Conservation (phyloP, 2,113 vertebrate species). For the Sminthopsis crassicaudata region DNA sequence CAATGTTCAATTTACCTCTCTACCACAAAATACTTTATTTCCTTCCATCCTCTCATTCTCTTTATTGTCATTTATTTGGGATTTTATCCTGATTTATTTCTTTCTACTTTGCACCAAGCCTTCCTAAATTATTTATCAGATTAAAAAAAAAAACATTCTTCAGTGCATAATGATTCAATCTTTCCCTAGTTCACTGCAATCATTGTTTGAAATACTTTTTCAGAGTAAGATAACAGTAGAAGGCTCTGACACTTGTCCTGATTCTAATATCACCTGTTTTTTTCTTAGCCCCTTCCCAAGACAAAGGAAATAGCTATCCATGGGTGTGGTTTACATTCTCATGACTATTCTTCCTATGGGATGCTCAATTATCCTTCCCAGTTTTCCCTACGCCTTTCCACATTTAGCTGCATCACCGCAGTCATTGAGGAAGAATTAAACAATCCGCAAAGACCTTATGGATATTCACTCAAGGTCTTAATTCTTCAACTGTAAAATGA, state of each 20-base stretch:
- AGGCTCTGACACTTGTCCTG: no score
- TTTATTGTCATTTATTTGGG: not conserved
- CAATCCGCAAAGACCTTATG: not conserved
- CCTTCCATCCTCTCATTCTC: no score
- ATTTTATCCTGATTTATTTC: slow-evolving; percentile 5
- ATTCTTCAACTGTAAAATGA: not conserved
- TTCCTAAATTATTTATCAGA: slow-evolving; percentile 28
- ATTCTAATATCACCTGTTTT: not conserved
- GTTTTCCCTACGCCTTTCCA: not conserved
- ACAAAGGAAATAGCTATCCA: not conserved
- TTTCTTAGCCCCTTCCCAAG: not conserved
- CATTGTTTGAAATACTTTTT: slow-evolving; percentile 14
- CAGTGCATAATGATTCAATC: not conserved
- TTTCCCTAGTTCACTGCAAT: not conserved
- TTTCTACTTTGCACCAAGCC: not conserved
- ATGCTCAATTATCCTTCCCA: not conserved
- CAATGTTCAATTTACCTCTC: not conserved
- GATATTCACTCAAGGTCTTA: not conserved
- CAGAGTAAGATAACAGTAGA: not conserved
- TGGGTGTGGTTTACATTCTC: not conserved
- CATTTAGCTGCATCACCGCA: not conserved
- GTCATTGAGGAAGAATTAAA: not conserved
- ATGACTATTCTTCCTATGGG: not conserved
- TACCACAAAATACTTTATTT: not conserved
- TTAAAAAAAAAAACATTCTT: not conserved